phyloP scores from a whole-genome alignment of 2,113 vertebrate species.

The Hemichromis elongatus region DNA sequence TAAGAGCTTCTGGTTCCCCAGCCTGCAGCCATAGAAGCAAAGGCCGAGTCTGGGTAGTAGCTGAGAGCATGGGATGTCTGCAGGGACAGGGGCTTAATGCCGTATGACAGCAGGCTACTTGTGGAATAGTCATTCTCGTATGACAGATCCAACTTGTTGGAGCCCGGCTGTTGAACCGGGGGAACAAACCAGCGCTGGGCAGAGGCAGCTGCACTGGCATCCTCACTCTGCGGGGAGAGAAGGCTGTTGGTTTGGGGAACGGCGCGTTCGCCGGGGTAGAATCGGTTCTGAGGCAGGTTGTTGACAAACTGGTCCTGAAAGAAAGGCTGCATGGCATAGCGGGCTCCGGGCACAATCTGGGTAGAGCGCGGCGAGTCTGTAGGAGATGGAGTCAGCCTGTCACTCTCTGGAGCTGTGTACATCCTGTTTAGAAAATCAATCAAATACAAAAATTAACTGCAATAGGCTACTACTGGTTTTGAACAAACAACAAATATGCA shows the following conservation, averaged over 20 bases:
- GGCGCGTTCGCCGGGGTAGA: slow-evolving; percentile 89
- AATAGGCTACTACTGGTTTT: not conserved
- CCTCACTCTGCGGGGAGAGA: slow-evolving; percentile 89
- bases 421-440: slow-evolving; percentile 80
- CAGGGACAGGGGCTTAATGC: slow-evolving; percentile 94
- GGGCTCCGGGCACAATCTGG: slow-evolving; percentile 95
- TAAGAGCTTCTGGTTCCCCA: slow-evolving; percentile 88
- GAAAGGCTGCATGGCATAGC: slow-evolving; percentile 95
- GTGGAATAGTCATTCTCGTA: slow-evolving; percentile 94
- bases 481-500: not conserved
- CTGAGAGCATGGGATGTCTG: slow-evolving; percentile 92
- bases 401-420: slow-evolving; percentile 98
- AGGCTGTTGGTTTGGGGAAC: slow-evolving; percentile 95
- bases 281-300: slow-evolving; percentile 93
- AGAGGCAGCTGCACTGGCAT: slow-evolving; percentile 77
- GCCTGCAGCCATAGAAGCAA: slow-evolving; percentile 91
- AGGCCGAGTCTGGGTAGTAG: slow-evolving; percentile 93
- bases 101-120: slow-evolving; percentile 89
- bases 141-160: slow-evolving; percentile 91
- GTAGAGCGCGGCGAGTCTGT: slow-evolving; percentile 98
- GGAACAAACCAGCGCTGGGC: slow-evolving; percentile 96
- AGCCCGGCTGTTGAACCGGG: slow-evolving; percentile 85
- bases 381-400: slow-evolving; percentile 97
- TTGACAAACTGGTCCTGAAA: slow-evolving; percentile 99
- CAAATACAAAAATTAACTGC: not conserved